These are phyloP conservation scores for Ciconia stormi DNA, from an alignment of 2,113 vertebrate genomes.

Conservation along the genomic window DNA sequence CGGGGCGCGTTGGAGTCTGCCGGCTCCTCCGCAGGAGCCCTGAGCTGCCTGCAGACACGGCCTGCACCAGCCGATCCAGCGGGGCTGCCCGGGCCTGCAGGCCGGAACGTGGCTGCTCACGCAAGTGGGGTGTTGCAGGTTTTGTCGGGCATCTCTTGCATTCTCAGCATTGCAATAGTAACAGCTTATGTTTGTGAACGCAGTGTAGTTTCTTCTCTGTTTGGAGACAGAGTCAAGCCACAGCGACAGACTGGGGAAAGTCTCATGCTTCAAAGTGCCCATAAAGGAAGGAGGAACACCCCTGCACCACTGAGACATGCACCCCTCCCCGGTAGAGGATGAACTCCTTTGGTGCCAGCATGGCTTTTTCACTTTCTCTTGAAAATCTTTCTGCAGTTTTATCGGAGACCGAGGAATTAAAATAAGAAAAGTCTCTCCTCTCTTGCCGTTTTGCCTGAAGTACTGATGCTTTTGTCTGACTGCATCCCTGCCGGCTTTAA, in stretches of 20 bases:
- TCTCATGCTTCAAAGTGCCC: not conserved
- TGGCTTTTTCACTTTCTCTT: not conserved
- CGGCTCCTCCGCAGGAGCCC: not conserved
- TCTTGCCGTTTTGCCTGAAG: not conserved
- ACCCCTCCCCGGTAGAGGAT: rapidly evolving
- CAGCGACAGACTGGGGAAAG: not conserved
- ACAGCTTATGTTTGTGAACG: not conserved
- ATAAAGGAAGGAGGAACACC: not conserved
- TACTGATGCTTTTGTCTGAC: not conserved
- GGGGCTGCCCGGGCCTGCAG: not conserved
- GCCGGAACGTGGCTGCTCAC: rapidly evolving
- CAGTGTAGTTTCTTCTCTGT: not conserved
- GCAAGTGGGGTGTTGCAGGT: rapidly evolving
- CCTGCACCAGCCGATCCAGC: not conserved
- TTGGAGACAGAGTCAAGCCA: not conserved
- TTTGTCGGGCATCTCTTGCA: rapidly evolving
- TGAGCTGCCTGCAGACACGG: not conserved
- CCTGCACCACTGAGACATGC: rapidly evolving
- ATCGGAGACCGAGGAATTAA: not conserved
- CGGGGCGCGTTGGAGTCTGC: rapidly evolving
- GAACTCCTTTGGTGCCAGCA: not conserved
- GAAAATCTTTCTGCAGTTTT: not conserved
- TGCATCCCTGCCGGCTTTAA: not conserved
- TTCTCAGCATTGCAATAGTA: rapidly evolving
- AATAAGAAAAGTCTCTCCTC: not conserved